Conservation (phyloP, 2,797 vertebrate species). For the Phoeniculus purpureus region DNA sequence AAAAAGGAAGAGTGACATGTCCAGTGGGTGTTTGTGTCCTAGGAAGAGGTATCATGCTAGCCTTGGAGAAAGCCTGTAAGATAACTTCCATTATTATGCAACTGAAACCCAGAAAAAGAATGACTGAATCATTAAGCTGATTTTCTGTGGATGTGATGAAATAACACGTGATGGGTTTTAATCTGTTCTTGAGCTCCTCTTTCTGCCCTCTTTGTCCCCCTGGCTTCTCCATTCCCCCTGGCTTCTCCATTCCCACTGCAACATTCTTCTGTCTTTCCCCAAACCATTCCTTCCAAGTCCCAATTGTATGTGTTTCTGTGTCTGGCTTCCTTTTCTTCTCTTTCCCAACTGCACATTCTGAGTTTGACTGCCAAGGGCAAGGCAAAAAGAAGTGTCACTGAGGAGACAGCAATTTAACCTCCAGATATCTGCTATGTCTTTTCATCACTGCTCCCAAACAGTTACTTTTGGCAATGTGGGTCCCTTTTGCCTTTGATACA, state of each 20-base stretch:
- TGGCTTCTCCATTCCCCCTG: not conserved
- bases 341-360: not conserved
- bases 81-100: conserved; percentile 4
- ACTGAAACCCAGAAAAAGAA: not conserved
- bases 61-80: conserved; percentile 25
- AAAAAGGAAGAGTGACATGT: not conserved
- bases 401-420: not conserved
- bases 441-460: not conserved
- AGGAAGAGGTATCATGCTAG: conserved; percentile 23
- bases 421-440: not conserved
- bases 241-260: not conserved
- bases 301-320: not conserved
- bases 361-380: not conserved
- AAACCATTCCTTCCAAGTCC: not conserved
- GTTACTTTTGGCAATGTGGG: not conserved
- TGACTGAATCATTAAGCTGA: conserved; percentile 3
- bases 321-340: not conserved
- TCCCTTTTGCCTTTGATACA: not conserved
- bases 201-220: not conserved
- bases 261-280: rapidly evolving
- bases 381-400: not conserved
- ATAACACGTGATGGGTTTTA: not conserved
- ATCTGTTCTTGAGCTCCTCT: not conserved
- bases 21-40: conserved; percentile 49
- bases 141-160: conserved; percentile 1